A percentile compares a stretch with the other conserved stretches of the same genome.
phyloP scores from a whole-genome alignment of 1,140 invertebrate genomes.

The Drosophila persimilis region DNA sequence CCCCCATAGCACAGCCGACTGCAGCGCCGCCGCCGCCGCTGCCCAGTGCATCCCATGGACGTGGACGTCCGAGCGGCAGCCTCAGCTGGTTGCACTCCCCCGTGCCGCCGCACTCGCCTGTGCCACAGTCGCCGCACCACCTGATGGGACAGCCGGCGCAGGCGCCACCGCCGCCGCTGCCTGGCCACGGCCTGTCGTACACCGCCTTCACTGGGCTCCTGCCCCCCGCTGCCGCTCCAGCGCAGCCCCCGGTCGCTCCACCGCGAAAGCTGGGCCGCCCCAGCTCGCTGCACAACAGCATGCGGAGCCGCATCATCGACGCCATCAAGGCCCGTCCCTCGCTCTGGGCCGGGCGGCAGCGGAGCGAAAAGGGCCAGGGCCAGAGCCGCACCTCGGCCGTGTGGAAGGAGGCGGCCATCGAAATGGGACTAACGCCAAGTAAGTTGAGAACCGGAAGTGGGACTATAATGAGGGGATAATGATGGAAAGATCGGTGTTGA shows the following conservation, averaged over 20 bases:
- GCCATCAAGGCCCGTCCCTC: slow-evolving; percentile 74
- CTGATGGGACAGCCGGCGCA: slow-evolving; percentile 23
- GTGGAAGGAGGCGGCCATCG: slow-evolving; percentile 75
- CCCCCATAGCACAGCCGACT: background rate
- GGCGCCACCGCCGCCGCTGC: slow-evolving; percentile 9
- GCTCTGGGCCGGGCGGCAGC: slow-evolving; percentile 74
- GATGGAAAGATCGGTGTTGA: too few species aligned
- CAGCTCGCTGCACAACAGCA: slow-evolving; percentile 79
- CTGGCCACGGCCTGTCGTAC: slow-evolving; percentile 19
- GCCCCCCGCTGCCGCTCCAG: slow-evolving; percentile 69
- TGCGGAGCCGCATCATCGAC: slow-evolving; percentile 79
- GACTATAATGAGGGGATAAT: background rate
- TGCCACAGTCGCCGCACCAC: slow-evolving; percentile 44
- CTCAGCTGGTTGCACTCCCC: slow-evolving; percentile 69
- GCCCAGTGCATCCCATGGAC: slow-evolving; percentile 60
- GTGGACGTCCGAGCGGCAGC: slow-evolving; percentile 75
- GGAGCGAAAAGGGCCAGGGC: slow-evolving; percentile 71
- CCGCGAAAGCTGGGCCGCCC: slow-evolving; percentile 71
- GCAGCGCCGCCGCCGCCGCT: slow-evolving; percentile 28
- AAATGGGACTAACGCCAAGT: slow-evolving; percentile 77
- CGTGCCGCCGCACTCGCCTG: slow-evolving; percentile 35
- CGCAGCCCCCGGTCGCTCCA: slow-evolving; percentile 66
- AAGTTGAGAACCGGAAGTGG: slow-evolving; percentile 23
- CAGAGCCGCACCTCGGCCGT: slow-evolving; percentile 77
- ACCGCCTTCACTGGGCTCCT: slow-evolving; percentile 76